Evolutionary conservation across 2,888 invertebrate species (phyloP).

Genomic region (Meiosimyza platycephala): DNA sequence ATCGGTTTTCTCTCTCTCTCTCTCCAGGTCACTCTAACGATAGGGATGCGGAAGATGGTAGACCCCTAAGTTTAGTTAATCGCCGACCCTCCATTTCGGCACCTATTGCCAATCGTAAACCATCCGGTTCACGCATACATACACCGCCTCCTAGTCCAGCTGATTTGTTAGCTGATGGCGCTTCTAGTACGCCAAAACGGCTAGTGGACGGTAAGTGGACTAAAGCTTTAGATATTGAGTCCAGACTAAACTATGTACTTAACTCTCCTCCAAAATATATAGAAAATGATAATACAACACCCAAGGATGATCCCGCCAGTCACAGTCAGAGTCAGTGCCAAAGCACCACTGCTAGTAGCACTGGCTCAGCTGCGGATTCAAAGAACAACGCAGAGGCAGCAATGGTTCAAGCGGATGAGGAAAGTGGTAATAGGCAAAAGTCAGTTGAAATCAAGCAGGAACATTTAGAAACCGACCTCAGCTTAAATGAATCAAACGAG

Average conservation of each 20-base stretch:
- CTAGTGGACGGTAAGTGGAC: constrained; percentile 71
- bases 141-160: constrained; percentile 81
- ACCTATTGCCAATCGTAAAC: constrained; percentile 70
- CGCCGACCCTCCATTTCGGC: constrained; percentile 80
- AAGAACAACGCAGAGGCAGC: constrained; percentile 48
- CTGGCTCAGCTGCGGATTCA: constrained; percentile 68
- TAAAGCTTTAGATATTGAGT: not conserved
- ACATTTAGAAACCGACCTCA: constrained; percentile 43
- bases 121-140: constrained; percentile 73
- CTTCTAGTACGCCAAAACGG: constrained; percentile 82
- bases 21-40: constrained; percentile 73
- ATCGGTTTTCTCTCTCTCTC: constrained; percentile 10
- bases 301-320: constrained; percentile 65
- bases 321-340: constrained; percentile 27
- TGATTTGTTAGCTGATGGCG: constrained; percentile 82
- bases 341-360: constrained; percentile 60
- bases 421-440: constrained; percentile 50
- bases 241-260: not conserved
- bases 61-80: constrained; percentile 79
- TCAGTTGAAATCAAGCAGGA: constrained; percentile 60
- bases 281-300: constrained; percentile 72
- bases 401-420: constrained; percentile 20
- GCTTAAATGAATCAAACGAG: constrained; percentile 36
- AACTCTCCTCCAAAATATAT: constrained; percentile 10
- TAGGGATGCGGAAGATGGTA: constrained; percentile 81